Conservation (phyloP, 2,888 invertebrate genomes). For the Orthosia incerta region DNA sequence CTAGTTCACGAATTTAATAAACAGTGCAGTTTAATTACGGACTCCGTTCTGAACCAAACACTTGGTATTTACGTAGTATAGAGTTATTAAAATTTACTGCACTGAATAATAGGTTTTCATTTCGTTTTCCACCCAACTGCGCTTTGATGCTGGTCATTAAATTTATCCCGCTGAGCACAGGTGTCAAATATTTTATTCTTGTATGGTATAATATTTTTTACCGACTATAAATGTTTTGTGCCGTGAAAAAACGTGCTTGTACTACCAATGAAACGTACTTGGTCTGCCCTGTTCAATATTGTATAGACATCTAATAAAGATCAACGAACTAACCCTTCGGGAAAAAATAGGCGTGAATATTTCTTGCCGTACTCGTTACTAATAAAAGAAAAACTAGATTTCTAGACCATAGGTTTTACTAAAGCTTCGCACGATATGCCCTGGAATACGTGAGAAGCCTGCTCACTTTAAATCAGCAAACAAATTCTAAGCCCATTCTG, state of each 20-base stretch:
- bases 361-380: neutral
- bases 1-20: slow-evolving; percentile 20
- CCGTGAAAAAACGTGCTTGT: no score
- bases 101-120: neutral
- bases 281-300: no score
- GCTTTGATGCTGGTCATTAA: slow-evolving; percentile 1
- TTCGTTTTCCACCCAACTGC: slow-evolving; percentile 4
- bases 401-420: neutral
- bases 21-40: slow-evolving; percentile 29
- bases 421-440: slow-evolving; percentile 5
- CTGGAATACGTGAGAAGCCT: slow-evolving; percentile 17
- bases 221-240: no score
- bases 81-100: slow-evolving; percentile 12
- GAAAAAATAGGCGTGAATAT: neutral
- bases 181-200: no score
- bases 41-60: slow-evolving; percentile 17
- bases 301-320: no score
- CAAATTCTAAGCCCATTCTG: slow-evolving; percentile 6
- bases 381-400: slow-evolving; percentile 13
- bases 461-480: slow-evolving; percentile 1
- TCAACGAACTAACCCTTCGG: neutral
- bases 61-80: slow-evolving; percentile 14
- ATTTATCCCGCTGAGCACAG: no score
- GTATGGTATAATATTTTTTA: no score
- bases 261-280: no score